phyloP scores from a whole-genome alignment of 2,797 vertebrate species.

The Sylvilagus floridanus region DNA sequence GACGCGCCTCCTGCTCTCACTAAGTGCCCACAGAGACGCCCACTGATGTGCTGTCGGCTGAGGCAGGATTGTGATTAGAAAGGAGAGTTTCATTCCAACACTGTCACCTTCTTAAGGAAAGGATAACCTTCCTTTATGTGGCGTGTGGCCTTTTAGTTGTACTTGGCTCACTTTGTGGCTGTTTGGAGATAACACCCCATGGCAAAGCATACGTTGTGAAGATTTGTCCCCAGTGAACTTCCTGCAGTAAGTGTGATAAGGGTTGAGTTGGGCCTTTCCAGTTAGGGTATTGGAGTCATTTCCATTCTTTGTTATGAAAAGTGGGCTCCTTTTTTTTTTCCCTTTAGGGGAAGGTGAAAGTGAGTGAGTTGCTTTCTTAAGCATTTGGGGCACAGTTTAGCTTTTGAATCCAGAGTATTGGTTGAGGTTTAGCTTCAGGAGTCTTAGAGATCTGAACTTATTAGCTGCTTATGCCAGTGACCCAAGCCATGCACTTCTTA shows the following conservation, averaged over 20 bases:
- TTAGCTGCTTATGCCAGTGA: background rate
- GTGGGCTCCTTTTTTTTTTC: constrained; percentile 6
- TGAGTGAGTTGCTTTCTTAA: background rate
- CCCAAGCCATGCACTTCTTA: background rate
- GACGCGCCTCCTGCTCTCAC: background rate
- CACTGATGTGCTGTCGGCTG: background rate
- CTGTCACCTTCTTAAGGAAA: constrained; percentile 41
- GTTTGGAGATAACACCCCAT: constrained; percentile 49
- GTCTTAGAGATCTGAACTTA: background rate
- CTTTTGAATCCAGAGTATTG: background rate
- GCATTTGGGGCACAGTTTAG: background rate
- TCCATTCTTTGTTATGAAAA: constrained; percentile 53
- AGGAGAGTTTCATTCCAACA: constrained; percentile 38
- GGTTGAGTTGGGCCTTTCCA: background rate
- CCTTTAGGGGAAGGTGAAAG: background rate
- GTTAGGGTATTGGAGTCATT: constrained; percentile 21
- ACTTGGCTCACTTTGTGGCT: constrained; percentile 32
- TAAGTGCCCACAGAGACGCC: background rate
- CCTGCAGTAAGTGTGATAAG: constrained; percentile 31
- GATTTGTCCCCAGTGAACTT: constrained; percentile 27
- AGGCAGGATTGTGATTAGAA: constrained; percentile 28
- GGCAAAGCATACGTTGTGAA: constrained; percentile 14
- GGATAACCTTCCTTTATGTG: constrained; percentile 67
- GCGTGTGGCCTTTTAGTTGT: constrained; percentile 52
- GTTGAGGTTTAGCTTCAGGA: background rate